Conservation (phyloP, 2,797 vertebrate species). For the Lepilemur septentrionalis region DNA sequence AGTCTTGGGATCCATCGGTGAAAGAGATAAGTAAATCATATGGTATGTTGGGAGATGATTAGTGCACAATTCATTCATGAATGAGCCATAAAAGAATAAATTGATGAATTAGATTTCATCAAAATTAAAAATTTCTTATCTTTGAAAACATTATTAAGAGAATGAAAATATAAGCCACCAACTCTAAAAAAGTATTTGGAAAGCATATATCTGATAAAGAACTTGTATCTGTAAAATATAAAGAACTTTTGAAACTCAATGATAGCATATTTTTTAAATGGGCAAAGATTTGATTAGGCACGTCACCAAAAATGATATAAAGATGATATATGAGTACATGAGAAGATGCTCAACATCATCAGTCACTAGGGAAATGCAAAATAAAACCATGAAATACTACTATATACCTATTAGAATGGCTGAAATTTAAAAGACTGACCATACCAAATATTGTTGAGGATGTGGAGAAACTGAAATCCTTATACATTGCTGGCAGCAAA, state of each 20-base stretch:
- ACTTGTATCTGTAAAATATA: background rate
- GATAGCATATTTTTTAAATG: background rate
- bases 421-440: background rate
- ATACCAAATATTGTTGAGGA: background rate
- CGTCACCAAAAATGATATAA: background rate
- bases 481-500: background rate
- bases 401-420: background rate
- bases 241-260: background rate
- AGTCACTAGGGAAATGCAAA: background rate
- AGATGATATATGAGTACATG: background rate
- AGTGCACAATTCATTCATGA: background rate
- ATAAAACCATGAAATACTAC: background rate
- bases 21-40: background rate
- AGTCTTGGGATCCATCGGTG: background rate
- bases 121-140: slow-evolving; percentile 32
- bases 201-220: background rate
- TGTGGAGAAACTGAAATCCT: background rate
- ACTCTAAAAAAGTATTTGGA: background rate
- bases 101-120: background rate
- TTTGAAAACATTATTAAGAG: slow-evolving; percentile 38
- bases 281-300: background rate
- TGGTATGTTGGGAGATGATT: background rate
- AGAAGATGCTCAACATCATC: background rate
- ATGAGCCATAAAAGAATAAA: slow-evolving; percentile 10
- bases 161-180: slow-evolving; percentile 25